Evolutionary conservation across 2,113 vertebrate species (phyloP), one percentile per base, ranked within the genome.

Genomic region (Otis tarda): DNA sequence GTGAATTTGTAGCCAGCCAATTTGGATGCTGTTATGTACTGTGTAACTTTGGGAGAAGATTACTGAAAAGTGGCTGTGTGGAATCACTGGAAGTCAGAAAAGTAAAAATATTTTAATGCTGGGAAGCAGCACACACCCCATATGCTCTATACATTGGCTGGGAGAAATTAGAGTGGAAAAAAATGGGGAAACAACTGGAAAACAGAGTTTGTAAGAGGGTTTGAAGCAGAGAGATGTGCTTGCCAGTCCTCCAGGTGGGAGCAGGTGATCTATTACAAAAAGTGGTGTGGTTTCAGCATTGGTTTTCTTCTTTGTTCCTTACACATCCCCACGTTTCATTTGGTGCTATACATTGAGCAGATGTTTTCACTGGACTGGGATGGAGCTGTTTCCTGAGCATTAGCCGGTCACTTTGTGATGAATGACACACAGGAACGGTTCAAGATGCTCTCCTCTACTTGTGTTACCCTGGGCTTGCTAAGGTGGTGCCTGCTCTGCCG

Each of bases 401-500:
- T 43, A 50, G 22, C 6, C 2, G 0, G 15, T 52, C 18, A 6
- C 16, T 60, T 76, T 7, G 15, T 25, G n/a, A 31, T 14, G 64
- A 60, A 60, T 4, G 5, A 35, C 0, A 1, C 27, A 64, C 0
- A 0, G 14, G 37, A 20, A 13, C 22, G 9, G 35, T 39, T 52
- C 59, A 55, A 11, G 43, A 49, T 45, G 50, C 17, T 65, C 22
- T 59, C 37, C 25, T 35, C 27, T 27, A 10, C 0, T 0, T n/a
- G 31, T 4, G 2, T 57, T n/a, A 52, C 67, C 24, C 71, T 47
- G 60, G 33, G 22, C 16, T 84, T 65, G 50, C 45, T 37, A 31
- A n/a, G 0, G 7, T 1, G 4, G 25, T 80, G 15, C 25, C 30
- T 1, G 1, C 47, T 43, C 35, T 57, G 63, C n/a, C 3, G 7